Percentiles rank a stretch among this genome's conserved stretches.
These are phyloP conservation scores for Zaprionus taronus DNA, from an alignment of 1,140 invertebrate genomes.

Conservation along the genomic window DNA sequence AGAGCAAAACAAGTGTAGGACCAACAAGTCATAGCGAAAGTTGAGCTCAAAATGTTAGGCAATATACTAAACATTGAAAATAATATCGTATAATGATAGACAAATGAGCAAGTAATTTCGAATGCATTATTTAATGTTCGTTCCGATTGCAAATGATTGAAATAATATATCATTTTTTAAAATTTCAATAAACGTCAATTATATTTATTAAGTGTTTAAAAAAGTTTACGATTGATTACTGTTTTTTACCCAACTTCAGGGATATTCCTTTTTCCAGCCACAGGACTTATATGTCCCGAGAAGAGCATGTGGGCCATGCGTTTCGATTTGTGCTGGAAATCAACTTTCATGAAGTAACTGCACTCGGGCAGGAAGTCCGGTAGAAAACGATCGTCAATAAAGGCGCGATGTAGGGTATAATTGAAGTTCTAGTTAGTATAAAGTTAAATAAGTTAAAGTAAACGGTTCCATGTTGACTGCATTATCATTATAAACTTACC, in stretches of 20 bases:
- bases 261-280: constrained; percentile 2
- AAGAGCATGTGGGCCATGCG: constrained; percentile 42
- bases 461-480: too few relatives aligned
- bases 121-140: too few relatives aligned
- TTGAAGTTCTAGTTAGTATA: constrained; percentile 49
- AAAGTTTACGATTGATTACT: not conserved
- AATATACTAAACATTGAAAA: too few relatives aligned
- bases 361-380: constrained; percentile 64
- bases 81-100: too few relatives aligned
- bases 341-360: constrained; percentile 41
- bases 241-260: not conserved
- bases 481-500: constrained; percentile 36
- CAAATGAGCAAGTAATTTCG: too few relatives aligned
- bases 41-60: too few relatives aligned
- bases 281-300: constrained; percentile 32
- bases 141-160: not conserved
- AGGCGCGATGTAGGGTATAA: constrained; percentile 52
- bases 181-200: not conserved
- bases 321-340: constrained; percentile 44
- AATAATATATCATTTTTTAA: not conserved
- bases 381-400: constrained; percentile 53
- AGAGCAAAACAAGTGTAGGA: too few relatives aligned
- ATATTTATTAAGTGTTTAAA: not conserved
- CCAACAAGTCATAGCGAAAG: too few relatives aligned
- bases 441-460: not conserved